Conservation (phyloP, 2,113 vertebrate genomes). For the Ariopsis seemanni region DNA sequence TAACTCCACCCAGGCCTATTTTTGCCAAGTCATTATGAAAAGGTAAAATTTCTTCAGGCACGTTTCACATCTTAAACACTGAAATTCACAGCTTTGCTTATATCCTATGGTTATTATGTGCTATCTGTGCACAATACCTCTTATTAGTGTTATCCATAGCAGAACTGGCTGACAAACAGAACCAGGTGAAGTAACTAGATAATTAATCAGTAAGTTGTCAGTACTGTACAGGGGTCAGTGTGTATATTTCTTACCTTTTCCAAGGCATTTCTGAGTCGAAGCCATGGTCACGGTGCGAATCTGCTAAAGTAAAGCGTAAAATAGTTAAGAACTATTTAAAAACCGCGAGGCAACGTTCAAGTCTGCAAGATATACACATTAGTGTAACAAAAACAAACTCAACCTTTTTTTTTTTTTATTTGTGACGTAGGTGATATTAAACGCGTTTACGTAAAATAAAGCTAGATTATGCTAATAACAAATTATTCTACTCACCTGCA, state of each 20-base stretch:
- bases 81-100: background rate
- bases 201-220: background rate
- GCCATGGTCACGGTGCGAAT: slow-evolving; percentile 25
- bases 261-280: slow-evolving; percentile 35
- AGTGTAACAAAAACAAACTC: too few species aligned
- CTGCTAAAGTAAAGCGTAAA: background rate
- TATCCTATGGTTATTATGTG: background rate
- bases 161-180: background rate
- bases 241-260: slow-evolving; percentile 40
- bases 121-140: background rate
- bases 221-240: background rate
- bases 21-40: background rate
- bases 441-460: background rate
- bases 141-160: background rate
- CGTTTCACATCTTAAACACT: background rate
- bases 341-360: background rate
- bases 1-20: background rate
- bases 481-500: background rate
- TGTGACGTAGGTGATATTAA: background rate
- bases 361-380: background rate
- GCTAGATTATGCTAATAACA: background rate
- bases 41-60: background rate
- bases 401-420: background rate
- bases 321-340: background rate
- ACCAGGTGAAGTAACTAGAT: background rate